A percentile compares a stretch with the other conserved stretches of the same genome.
Conservation (phyloP, 2,888 invertebrate genomes). For the Lordiphosa fenestrarum region DNA sequence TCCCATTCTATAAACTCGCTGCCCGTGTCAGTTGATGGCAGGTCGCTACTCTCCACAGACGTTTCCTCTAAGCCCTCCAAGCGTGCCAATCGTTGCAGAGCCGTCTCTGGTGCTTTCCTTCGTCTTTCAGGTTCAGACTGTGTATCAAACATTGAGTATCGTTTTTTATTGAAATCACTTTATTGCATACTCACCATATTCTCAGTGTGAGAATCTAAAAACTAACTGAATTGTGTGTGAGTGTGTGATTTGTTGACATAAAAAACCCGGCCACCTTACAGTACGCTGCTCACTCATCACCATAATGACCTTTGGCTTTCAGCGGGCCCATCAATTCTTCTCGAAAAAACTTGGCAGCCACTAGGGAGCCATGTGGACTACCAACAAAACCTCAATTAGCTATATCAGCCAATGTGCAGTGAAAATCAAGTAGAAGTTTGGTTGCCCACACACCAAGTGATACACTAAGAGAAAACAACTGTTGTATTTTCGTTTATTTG, state of each 20-base stretch:
- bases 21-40: too few relatives aligned
- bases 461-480: slow-evolving; percentile 14
- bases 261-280: slow-evolving; percentile 22
- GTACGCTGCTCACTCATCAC: slow-evolving; percentile 39
- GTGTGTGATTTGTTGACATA: slow-evolving; percentile 31
- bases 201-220: not conserved
- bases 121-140: not conserved
- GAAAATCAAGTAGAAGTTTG: slow-evolving; percentile 1
- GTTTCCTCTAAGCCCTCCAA: too few relatives aligned
- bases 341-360: slow-evolving; percentile 53
- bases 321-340: slow-evolving; percentile 48
- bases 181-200: slow-evolving; percentile 1
- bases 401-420: slow-evolving; percentile 18
- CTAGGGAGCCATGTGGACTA: slow-evolving; percentile 57
- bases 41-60: too few relatives aligned
- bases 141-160: too few relatives aligned
- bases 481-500: too few relatives aligned
- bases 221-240: slow-evolving; percentile 1
- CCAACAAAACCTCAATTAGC: slow-evolving; percentile 54
- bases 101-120: too few relatives aligned
- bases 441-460: slow-evolving; percentile 27
- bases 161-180: not conserved
- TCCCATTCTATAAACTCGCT: too few relatives aligned
- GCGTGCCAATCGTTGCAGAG: too few relatives aligned
- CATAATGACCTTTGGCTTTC: slow-evolving; percentile 56